These are phyloP conservation scores for Falcaria lacertinaria DNA, from an alignment of 2,888 invertebrate genomes.

Conservation along the genomic window DNA sequence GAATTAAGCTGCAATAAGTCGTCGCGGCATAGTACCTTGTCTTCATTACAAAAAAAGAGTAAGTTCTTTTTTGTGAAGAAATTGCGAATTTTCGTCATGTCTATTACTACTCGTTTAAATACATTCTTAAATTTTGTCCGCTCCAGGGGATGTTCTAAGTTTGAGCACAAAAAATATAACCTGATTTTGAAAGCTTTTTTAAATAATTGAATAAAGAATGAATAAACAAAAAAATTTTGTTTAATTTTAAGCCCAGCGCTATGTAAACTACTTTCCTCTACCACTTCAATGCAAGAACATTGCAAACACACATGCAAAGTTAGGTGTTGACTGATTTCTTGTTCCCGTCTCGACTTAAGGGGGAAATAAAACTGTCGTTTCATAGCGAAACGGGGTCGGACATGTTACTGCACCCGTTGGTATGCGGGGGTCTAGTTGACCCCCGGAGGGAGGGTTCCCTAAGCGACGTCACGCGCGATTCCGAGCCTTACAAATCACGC, in stretches of 20 bases:
- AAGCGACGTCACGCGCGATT: slow-evolving; percentile 69
- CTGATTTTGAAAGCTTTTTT: too few species aligned
- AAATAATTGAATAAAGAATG: too few species aligned
- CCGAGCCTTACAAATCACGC: slow-evolving; percentile 72
- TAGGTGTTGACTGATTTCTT: slow-evolving; percentile 43
- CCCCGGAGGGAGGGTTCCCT: slow-evolving; percentile 57
- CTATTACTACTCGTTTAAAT: too few species aligned
- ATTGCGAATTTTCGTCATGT: too few species aligned
- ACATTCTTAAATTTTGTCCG: too few species aligned
- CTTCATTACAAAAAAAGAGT: slow-evolving; percentile 44
- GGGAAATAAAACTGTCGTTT: slow-evolving; percentile 71
- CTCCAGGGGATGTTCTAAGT: too few species aligned
- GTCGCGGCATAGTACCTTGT: slow-evolving; percentile 18
- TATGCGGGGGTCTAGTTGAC: slow-evolving; percentile 59
- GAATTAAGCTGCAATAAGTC: slow-evolving; percentile 10
- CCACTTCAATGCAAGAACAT: neutral
- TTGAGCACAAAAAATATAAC: too few species aligned
- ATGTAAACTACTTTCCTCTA: too few species aligned
- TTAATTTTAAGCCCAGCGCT: too few species aligned
- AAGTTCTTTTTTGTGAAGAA: too few species aligned
- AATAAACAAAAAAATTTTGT: too few species aligned
- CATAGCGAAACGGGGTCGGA: slow-evolving; percentile 68
- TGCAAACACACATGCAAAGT: slow-evolving; percentile 16
- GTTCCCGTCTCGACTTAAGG: slow-evolving; percentile 43
- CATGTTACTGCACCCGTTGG: slow-evolving; percentile 66